Evolutionary conservation across 2,888 invertebrate species (phyloP).

Genomic region (Slavum lentiscoides): DNA sequence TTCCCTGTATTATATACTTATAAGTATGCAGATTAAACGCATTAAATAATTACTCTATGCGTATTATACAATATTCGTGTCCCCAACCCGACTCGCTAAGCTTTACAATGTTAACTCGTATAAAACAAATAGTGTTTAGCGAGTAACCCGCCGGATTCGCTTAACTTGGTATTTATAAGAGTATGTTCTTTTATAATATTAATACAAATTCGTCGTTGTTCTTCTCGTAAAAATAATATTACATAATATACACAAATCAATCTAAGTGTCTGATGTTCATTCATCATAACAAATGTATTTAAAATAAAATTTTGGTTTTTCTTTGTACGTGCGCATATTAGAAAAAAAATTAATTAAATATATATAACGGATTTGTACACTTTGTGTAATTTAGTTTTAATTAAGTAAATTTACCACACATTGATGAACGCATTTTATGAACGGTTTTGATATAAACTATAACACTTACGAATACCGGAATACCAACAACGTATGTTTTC

Average conservation of each 20-base stretch:
- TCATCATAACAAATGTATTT: too few relatives aligned
- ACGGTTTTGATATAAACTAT: too few relatives aligned
- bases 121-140: background rate
- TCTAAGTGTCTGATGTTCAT: too few relatives aligned
- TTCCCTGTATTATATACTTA: background rate
- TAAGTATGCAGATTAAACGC: background rate
- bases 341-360: too few relatives aligned
- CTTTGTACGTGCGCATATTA: too few relatives aligned
- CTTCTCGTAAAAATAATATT: conserved; percentile 5
- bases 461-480: too few relatives aligned
- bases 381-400: too few relatives aligned
- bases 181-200: background rate
- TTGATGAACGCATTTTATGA: too few relatives aligned
- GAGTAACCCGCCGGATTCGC: conserved; percentile 1
- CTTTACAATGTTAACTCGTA: conserved; percentile 14
- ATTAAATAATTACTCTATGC: background rate
- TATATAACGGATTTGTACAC: too few relatives aligned
- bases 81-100: conserved; percentile 1
- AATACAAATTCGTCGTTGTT: background rate
- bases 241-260: background rate
- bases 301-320: too few relatives aligned
- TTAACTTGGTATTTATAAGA: background rate
- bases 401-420: too few relatives aligned
- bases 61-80: background rate
- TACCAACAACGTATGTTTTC: too few relatives aligned